These are phyloP conservation scores for Geodia barretti DNA, from an alignment of 37 sponge, comb jelly and placozoan genomes.

Conservation along the genomic window DNA sequence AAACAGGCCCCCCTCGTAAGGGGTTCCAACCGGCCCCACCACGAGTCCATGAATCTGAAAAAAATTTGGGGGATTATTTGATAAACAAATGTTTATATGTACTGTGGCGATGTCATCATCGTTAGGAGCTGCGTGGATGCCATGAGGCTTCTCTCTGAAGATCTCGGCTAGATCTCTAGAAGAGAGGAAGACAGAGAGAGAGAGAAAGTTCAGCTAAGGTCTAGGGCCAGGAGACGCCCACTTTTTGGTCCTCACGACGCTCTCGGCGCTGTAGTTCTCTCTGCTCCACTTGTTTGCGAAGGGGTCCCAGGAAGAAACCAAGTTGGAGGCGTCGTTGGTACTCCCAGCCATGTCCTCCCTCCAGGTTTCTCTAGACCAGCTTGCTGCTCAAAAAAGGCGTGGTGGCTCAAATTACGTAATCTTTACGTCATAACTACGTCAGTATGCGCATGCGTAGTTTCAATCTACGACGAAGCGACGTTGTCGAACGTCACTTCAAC, in stretches of 20 bases:
- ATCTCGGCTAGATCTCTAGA: constrained; percentile 63
- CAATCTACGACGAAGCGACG: neutral
- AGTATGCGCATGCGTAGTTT: constrained; percentile 33
- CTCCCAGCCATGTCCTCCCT: no score
- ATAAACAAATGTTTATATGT: no score
- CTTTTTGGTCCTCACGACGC: constrained; percentile 46
- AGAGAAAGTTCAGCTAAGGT: no score
- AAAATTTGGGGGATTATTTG: neutral
- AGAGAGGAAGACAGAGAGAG: no score
- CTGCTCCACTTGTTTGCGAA: constrained; percentile 27
- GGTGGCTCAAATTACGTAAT: constrained; percentile 18
- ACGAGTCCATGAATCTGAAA: constrained; percentile 78
- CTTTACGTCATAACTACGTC: neutral
- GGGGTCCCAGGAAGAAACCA: constrained; percentile 62
- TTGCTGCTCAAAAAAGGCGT: no score
- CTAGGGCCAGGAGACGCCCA: no score
- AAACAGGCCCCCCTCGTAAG: constrained; percentile 93
- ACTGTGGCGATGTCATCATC: constrained; percentile 75
- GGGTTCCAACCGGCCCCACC: constrained; percentile 87
- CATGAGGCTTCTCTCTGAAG: constrained; percentile 56
- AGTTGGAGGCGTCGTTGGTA: no score
- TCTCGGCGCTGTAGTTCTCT: constrained; percentile 11
- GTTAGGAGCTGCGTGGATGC: constrained; percentile 63
- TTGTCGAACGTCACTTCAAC: constrained; percentile 1
- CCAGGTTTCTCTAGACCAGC: no score